Conservation (phyloP, 2,888 invertebrate species). For the Andrena marginata region DNA sequence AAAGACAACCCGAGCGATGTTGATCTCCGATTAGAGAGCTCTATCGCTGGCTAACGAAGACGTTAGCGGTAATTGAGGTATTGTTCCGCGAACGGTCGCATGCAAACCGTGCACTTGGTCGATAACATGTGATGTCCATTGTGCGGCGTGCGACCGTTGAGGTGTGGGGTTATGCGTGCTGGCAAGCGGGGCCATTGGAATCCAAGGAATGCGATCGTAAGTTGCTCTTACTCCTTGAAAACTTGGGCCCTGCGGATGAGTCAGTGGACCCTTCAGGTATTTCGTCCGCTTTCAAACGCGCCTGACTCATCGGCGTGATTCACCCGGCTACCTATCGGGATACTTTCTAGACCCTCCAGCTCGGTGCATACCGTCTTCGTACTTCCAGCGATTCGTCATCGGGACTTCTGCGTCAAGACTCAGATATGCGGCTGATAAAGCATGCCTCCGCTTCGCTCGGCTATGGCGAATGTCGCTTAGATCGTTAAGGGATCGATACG, state of each 20-base stretch:
- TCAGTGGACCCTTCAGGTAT: conserved; percentile 74
- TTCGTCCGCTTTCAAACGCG: conserved; percentile 42
- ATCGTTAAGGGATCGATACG: background rate
- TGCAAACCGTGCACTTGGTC: conserved; percentile 54
- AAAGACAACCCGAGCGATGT: too few species aligned
- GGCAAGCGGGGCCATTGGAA: conserved; percentile 27
- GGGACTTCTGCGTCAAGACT: conserved; percentile 6
- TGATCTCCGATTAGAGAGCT: too few species aligned
- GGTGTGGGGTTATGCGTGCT: background rate
- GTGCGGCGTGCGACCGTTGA: conserved; percentile 38
- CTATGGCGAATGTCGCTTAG: background rate
- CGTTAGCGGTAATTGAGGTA: background rate
- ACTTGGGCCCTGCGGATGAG: conserved; percentile 70
- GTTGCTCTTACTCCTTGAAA: conserved; percentile 65
- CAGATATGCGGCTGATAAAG: conserved; percentile 8
- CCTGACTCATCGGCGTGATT: conserved; percentile 75
- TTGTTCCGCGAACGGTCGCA: conserved; percentile 6
- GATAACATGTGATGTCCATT: conserved; percentile 52
- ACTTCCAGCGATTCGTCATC: conserved; percentile 29
- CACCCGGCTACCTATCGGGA: conserved; percentile 61
- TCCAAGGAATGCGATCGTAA: conserved; percentile 70
- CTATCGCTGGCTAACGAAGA: background rate
- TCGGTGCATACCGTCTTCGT: conserved; percentile 14
- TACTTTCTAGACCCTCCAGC: conserved; percentile 31
- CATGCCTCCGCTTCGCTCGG: background rate